Evolutionary conservation across 2,113 vertebrate genomes (phyloP).

Genomic region (Varanus komodoensis): DNA sequence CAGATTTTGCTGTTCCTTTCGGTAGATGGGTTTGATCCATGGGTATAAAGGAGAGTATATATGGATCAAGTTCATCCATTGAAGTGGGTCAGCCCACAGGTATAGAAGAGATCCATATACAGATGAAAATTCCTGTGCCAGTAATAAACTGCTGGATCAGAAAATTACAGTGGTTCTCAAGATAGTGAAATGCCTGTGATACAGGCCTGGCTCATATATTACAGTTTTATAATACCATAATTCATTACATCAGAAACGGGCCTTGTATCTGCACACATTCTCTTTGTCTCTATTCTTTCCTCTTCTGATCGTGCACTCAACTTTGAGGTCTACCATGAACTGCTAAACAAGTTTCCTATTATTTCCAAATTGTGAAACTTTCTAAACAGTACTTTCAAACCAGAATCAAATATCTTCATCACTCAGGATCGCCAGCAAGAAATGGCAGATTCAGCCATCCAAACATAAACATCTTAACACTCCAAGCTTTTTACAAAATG

Average conservation of each 20-base stretch:
- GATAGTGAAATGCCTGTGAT: background rate
- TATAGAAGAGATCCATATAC: background rate
- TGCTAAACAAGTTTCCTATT: background rate
- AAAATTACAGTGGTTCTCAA: background rate
- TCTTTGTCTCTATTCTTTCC: background rate
- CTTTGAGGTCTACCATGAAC: background rate
- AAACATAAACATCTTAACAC: background rate
- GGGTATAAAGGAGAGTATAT: background rate
- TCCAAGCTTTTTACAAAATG: background rate
- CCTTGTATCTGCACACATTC: background rate
- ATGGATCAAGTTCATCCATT: background rate
- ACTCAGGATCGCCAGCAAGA: background rate
- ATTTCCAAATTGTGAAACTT: background rate
- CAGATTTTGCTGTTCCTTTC: background rate
- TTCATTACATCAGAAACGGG: background rate
- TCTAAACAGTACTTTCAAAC: background rate
- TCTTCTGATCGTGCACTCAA: background rate
- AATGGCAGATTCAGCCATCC: background rate
- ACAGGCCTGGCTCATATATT: background rate
- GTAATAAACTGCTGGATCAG: background rate
- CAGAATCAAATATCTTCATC: background rate
- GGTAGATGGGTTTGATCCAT: background rate
- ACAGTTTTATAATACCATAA: background rate
- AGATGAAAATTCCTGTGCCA: background rate
- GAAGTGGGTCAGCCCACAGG: background rate